Percentiles rank a stretch among this genome's conserved stretches.
Evolutionary conservation across 1,140 invertebrate genomes (phyloP).

Genomic region (Planococcus citri): DNA sequence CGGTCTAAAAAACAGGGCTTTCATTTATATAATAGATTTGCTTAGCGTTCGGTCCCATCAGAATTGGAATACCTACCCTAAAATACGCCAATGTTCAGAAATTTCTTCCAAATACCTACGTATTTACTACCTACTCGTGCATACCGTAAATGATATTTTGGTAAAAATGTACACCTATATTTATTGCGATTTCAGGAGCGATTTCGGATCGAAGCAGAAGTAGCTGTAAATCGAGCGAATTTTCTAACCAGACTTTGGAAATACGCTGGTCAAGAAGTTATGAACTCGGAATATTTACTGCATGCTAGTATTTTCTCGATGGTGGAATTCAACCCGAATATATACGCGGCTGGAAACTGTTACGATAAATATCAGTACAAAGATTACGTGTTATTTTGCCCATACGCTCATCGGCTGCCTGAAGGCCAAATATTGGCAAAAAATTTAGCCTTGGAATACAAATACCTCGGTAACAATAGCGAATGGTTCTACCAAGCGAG

Average conservation of each 20-base stretch:
- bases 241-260: slow-evolving; percentile 86
- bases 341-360: slow-evolving; percentile 85
- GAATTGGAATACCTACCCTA: no score
- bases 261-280: slow-evolving; percentile 59
- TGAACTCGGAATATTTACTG: slow-evolving; percentile 73
- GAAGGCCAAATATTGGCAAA: slow-evolving; percentile 78
- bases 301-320: slow-evolving; percentile 80
- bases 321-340: slow-evolving; percentile 87
- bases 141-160: no score
- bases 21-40: no score
- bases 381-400: slow-evolving; percentile 75
- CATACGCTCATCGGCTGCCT: slow-evolving; percentile 80
- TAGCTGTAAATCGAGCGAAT: slow-evolving; percentile 87
- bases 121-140: no score
- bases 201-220: slow-evolving; percentile 72
- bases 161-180: no score
- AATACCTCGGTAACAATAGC: slow-evolving; percentile 78
- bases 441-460: slow-evolving; percentile 81
- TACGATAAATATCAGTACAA: slow-evolving; percentile 77
- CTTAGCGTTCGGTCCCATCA: no score
- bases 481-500: slow-evolving; percentile 89
- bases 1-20: no score
- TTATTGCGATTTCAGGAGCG: slow-evolving; percentile 31
- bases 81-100: no score
- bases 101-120: no score